Conservation (phyloP, 2,113 vertebrate species). For the Danio rerio region DNA sequence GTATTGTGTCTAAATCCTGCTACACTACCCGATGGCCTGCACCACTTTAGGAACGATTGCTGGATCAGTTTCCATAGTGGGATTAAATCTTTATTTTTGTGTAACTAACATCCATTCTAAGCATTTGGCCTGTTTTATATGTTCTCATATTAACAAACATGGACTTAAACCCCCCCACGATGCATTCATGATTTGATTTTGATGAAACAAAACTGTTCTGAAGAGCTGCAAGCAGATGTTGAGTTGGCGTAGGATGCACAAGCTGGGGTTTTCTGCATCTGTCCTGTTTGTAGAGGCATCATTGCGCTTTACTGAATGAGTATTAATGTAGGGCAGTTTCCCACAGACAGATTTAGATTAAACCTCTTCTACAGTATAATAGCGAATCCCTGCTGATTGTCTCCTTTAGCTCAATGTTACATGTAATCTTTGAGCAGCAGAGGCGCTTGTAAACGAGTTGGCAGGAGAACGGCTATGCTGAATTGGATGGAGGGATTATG, state of each 20-base stretch:
- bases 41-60: neutral
- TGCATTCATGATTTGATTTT: neutral
- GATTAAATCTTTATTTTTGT: neutral
- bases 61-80: neutral
- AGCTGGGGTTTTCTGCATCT: neutral
- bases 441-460: slow-evolving; percentile 10
- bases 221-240: slow-evolving; percentile 13
- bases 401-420: neutral
- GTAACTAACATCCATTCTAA: neutral
- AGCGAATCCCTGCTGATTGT: slow-evolving; percentile 5
- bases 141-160: neutral
- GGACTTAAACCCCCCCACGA: neutral
- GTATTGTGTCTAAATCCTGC: neutral
- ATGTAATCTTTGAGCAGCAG: slow-evolving; percentile 2
- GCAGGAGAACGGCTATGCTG: neutral
- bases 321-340: slow-evolving; percentile 14
- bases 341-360: slow-evolving; percentile 15
- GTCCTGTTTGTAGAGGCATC: neutral
- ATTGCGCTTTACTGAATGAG: slow-evolving; percentile 17
- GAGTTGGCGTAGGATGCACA: neutral
- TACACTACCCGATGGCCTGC: neutral
- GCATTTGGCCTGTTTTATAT: neutral
- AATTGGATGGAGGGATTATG: neutral
- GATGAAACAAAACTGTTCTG: neutral
- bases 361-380: neutral